Base-by-base conservation (phyloP, 2,888 invertebrate genomes). In the Rhagophthalmus giganteus region DNA sequence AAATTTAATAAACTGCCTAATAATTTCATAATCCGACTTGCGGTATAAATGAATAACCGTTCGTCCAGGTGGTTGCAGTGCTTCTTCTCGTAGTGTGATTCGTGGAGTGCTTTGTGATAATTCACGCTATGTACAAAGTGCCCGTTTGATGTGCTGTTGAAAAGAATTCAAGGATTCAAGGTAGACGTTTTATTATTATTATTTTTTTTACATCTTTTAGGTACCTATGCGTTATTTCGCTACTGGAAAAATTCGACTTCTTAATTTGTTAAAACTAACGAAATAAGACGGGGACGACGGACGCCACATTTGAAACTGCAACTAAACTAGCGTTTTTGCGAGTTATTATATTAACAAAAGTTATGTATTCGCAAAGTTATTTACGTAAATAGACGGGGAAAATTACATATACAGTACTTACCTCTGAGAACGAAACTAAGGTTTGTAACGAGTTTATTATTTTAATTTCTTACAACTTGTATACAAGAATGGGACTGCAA, bases 61-160 rank as follows among this genome's bases (percentile, higher is more conserved):
- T 27, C 4, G 20, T 33, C 35, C 26, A 51, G 45, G 51, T 51
- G 51, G 37, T 38, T 9, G 34, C 10, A 40, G 54, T 50, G 45
- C 24, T 52, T 46, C 32, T 25, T 31, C 10, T 42, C 42, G 12
- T 42, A 50, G 53, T n/a, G n/a, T 53, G 53, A 40, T 30, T 33
- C 37, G 47, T 53, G 52, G 37, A 32, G 45, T 45, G 45, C 14
- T 28, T 34, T 33, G 41, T 54, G 49, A 46, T 26, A 48, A 54
- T 28, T 41, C 28, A 46, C 50, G 40, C 24, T 54, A 54, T 49
- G 54, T 40, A 37, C 45, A 40, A 49, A 24, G 49, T 54, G 45
- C 45, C 40, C 33, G 41, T 33, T 40, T 46, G 35, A 54, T 16
- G 30, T 35, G 14, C 33, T 54, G 46, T 40, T 46, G 41, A 50